Evolutionary conservation across 2,797 vertebrate genomes (phyloP).

Genomic region (Lutjanus argentimaculatus): DNA sequence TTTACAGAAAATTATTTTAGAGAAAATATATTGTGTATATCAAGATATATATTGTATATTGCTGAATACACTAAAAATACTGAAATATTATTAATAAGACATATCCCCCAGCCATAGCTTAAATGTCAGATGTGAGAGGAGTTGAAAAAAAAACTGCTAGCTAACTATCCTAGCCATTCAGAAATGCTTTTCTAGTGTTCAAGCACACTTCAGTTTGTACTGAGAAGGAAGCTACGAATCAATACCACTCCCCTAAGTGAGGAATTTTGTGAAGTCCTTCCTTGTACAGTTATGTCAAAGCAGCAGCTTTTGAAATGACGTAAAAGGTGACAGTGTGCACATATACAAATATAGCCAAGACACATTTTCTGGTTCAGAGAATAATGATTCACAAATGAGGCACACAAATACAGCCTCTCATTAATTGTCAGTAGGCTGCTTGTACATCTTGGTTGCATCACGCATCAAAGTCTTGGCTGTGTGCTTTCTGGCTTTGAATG

Average conservation of each 20-base stretch:
- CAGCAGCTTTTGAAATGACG: conserved; percentile 16
- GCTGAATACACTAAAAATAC: too few relatives aligned
- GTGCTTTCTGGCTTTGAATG: conserved; percentile 29
- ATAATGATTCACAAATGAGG: conserved; percentile 18
- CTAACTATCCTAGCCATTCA: not conserved
- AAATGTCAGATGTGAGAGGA: not conserved
- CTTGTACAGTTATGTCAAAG: conserved; percentile 11
- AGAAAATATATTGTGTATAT: too few relatives aligned
- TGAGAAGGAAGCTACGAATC: conserved; percentile 8
- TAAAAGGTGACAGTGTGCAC: not conserved
- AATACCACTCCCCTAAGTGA: not conserved
- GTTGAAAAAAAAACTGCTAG: not conserved
- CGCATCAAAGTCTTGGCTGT: conserved; percentile 32
- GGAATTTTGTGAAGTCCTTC: not conserved
- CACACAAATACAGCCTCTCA: conserved; percentile 25
- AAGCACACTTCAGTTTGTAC: not conserved
- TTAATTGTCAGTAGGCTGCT: conserved; percentile 15
- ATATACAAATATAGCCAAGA: not conserved
- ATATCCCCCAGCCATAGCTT: too few relatives aligned
- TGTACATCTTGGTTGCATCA: conserved; percentile 26
- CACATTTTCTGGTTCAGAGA: conserved; percentile 14
- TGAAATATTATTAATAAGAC: too few relatives aligned
- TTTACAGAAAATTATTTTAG: too few relatives aligned
- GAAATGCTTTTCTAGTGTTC: not conserved
- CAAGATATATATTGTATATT: too few relatives aligned